Conservation (phyloP, 2,113 vertebrate genomes). For the Colius striatus region DNA sequence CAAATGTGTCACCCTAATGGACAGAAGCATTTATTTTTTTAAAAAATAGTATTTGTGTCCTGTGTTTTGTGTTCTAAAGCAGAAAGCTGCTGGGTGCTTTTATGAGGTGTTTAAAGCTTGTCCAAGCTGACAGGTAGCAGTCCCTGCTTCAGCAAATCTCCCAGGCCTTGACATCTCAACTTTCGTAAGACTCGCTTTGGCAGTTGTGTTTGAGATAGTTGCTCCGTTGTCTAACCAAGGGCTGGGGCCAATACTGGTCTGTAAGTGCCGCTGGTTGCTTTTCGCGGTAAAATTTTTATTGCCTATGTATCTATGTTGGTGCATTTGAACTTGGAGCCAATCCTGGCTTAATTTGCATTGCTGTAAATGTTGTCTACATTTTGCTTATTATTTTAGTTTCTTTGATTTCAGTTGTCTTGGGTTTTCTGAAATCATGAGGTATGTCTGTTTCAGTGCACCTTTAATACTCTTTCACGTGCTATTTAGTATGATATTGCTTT, state of each 20-base stretch:
- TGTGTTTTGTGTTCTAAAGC: not conserved
- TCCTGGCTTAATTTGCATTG: fast-evolving
- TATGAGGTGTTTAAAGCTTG: not conserved
- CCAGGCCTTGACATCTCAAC: not conserved
- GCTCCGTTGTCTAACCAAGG: not conserved
- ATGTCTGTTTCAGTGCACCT: not conserved
- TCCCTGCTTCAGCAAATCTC: not conserved
- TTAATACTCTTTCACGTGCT: not conserved
- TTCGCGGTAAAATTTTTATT: fast-evolving
- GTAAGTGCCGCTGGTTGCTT: not conserved
- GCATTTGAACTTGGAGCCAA: not conserved
- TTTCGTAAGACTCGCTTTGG: fast-evolving
- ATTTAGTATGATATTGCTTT: not conserved
- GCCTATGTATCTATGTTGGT: fast-evolving
- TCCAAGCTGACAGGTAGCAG: not conserved
- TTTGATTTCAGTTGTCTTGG: not conserved
- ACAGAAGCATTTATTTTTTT: too few relatives aligned
- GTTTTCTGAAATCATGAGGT: not conserved
- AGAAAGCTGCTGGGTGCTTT: not conserved
- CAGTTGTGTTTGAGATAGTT: not conserved
- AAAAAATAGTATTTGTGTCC: not conserved
- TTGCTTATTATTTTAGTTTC: not conserved
- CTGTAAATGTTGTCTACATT: not conserved
- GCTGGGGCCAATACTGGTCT: not conserved
- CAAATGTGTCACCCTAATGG: not conserved